Base-by-base conservation (phyloP, 1,140 invertebrate species). In the Musca domestica region DNA sequence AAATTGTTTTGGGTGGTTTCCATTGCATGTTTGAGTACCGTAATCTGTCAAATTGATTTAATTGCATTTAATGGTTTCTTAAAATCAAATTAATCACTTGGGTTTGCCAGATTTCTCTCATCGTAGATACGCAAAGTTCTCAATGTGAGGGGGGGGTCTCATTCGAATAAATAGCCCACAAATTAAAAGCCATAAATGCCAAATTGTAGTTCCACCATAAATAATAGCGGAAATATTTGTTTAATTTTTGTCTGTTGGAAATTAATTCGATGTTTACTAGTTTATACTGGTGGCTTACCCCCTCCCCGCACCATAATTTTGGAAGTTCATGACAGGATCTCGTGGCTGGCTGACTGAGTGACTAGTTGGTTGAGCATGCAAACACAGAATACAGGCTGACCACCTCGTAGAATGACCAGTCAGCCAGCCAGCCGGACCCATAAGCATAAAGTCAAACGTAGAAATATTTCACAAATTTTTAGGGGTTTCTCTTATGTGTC, bases 41-140 rank as follows among this genome's bases (percentile, higher is more conserved):
- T 68, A 68, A 68, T 68, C 67, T 68, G 67, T 68, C 56, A 68
- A 63, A 63, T 64, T 64, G 56, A 68, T 68, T 68, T 68, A 64
- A 68, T 68, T 68, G 67, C 56, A 64, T 64, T 68, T 64, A 68
- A 68, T 68, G 67, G 56, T 68, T 64, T 63, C 67, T 68, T 52
- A 64, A 64, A 64, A 68, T 63, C 67, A 49, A 51, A 68, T 68
- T 68, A 63, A 68, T 64, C 67, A 68, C 22, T 61, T 61, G 56
- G 41, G 19, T 61, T 19, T 20, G 15, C 15, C 23, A 20, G 52
- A 27, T 27, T 58, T 14, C 9, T 30, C 17, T 10, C 34, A n/a
- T n/a, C n/a, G 2, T 10, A 7, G 34, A 41, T 41, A 9, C 12
- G 34, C 2, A 7, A 2, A 12, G 6, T 5, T 4, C n/a, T 41